Base-by-base conservation (phyloP, 2,888 invertebrate species). In the Eupithecia dodoneata region DNA sequence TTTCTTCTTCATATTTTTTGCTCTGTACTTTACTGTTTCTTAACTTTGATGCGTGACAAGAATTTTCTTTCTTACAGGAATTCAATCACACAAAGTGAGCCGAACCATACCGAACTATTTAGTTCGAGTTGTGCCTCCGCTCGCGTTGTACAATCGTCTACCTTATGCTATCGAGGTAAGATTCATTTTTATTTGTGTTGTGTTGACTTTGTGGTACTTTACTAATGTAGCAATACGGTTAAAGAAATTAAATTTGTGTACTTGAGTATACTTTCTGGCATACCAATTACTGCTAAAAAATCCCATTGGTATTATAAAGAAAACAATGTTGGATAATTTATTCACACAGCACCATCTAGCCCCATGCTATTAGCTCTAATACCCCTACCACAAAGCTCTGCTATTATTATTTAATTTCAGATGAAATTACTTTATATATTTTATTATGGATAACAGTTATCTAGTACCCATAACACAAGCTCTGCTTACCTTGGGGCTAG, bases 121-220 rank as follows among this genome's bases (percentile, higher is more conserved):
- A 7, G 95, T 98, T 72, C 96, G 96, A 65, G 94, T 98, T n/a
- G 89, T 97, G 71, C 97, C 98, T 0, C 97, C 98, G 0, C 92
- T 98, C 41, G 95, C 97, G 6, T 92, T 98, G 15, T 97, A 97
- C 93, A 98, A 98, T 90, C 96, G 97, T 47, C 93, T 98, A 65
- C 98, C 98, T 0, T 97, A 97, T 88, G 96, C 97, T 0, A 77
- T 83, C 3, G 82, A 84, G 66, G 80, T 86, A 75, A 41, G 77
- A 41, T 4, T 69, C 6, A 2, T 45, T 45, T 18, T 69, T 13
- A 52, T n/a, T 52, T 52, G 49, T 52, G 6, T 5, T 15, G 6
- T 52, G 15, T 13, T 13, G 49, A 49, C 49, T 15, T 52, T 52
- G 52, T 15, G 13, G 10, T 15, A 9, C 13, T 52, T 13, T 52